Percentiles rank a stretch among this genome's conserved stretches.
Conservation (phyloP, 2,113 vertebrate genomes). For the Colaptes auratus region DNA sequence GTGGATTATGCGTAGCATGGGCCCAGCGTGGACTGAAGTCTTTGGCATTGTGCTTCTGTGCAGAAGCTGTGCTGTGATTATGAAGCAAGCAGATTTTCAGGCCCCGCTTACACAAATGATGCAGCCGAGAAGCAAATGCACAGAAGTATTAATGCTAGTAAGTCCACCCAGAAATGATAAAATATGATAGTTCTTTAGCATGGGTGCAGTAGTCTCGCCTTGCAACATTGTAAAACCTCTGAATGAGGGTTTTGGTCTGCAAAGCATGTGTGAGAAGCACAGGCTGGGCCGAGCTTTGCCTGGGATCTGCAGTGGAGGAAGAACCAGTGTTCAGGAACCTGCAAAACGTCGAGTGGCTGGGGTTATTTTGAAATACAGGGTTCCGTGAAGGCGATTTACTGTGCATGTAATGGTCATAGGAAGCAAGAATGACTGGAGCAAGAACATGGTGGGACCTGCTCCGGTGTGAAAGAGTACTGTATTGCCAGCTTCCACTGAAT, state of each 20-base stretch:
- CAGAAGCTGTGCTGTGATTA: background rate
- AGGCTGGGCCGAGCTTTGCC: background rate
- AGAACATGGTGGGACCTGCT: background rate
- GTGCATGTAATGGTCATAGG: background rate
- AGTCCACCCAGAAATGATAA: background rate
- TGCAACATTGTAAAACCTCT: background rate
- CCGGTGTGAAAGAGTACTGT: background rate
- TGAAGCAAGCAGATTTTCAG: background rate
- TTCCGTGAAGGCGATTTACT: background rate
- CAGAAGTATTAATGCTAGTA: background rate
- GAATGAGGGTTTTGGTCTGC: background rate
- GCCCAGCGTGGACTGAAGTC: background rate
- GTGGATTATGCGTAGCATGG: rapidly evolving
- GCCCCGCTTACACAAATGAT: background rate
- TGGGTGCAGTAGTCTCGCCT: background rate
- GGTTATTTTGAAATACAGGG: background rate
- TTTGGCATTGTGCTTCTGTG: background rate
- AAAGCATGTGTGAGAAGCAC: background rate
- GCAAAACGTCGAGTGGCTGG: background rate
- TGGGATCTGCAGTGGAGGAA: background rate
- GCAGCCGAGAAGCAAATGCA: background rate
- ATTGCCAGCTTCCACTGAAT: background rate
- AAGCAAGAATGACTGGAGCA: rapidly evolving
- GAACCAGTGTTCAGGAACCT: background rate
- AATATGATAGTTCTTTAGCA: background rate